Evolutionary conservation across 53 echinoderm and acorn worm species (phyloP), one percentile per base, ranked within the genome.

Genomic region (Patiria pectinifera): DNA sequence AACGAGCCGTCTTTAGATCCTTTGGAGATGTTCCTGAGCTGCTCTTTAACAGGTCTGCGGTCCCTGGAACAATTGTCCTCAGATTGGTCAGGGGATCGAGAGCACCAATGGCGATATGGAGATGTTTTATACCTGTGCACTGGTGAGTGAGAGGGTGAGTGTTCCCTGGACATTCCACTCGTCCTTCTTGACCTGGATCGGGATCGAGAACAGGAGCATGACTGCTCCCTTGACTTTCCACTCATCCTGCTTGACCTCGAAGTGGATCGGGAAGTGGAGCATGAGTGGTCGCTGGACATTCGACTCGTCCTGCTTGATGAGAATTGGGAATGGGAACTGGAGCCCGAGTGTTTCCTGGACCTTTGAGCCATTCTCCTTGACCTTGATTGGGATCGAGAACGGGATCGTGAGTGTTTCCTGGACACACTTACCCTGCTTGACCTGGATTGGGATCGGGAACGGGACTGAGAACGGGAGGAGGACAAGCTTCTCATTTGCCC

Each of bases 41-140:
- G 82, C 85, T 97, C 97, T 60, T 93, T 86, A 25, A 97, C 95
- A 3, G 95, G 97, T 85, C 97, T 89, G 26, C 95, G 89, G 24
- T 97, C 95, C 46, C 85, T 62, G 0, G 88, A 85, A 25, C 76
- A 66, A 71, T 80, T 45, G 1, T 63, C 24, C 71, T 91, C 91
- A 0, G 90, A 91, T 80, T n/a, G 69, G 23, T 71, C 61, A 3
- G 59, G 81, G 4, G 86, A 78, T 24, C 53, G 59, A 4, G 92
- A 87, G 23, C 78, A 35, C 4, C 88, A 47, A 21, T 21, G 78
- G 8, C 72, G 62, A 72, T 82, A 82, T 3, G 75, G 83, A 53
- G 8, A 53, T 8, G 8, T 53, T 45, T 87, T 94, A 89, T 89
- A 76, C 4, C 18, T 46, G 15, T 11, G 83, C 19, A 21, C 3